A percentile compares a stretch with the other conserved stretches of the same genome.
Conservation (phyloP, 2,797 vertebrate genomes). For the Mormyrops attenuatus region DNA sequence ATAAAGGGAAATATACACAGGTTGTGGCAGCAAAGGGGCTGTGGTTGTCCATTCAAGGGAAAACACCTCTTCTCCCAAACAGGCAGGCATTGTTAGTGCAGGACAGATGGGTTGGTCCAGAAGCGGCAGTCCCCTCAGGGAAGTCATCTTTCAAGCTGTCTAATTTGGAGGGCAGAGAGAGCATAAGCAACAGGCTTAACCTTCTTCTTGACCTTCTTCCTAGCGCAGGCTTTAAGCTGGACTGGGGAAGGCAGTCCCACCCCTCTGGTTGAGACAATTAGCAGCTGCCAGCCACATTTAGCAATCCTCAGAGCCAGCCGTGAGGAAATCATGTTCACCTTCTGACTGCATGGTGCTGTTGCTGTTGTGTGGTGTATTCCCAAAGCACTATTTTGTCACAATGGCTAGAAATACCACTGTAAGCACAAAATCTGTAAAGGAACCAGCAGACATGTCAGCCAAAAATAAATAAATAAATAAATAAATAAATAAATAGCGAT, state of each 20-base stretch:
- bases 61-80: neutral
- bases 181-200: neutral
- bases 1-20: neutral
- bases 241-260: neutral
- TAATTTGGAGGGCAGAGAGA: neutral
- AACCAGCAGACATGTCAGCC: neutral
- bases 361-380: neutral
- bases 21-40: neutral
- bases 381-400: neutral
- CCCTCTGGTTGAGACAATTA: neutral
- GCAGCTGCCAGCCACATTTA: neutral
- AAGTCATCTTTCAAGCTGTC: neutral
- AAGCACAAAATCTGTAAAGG: neutral
- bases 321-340: neutral
- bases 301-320: neutral
- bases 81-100: neutral
- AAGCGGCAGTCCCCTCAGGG: neutral
- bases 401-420: neutral
- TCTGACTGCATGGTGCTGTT: neutral
- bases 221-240: neutral
- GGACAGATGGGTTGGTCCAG: neutral
- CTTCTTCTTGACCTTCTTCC: neutral
- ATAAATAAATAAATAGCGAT: neutral
- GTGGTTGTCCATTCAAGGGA: neutral
- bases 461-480: neutral